Evolutionary conservation across 2,888 invertebrate species (phyloP), one percentile per base, ranked within the genome.

Genomic region (Volucella inanis): DNA sequence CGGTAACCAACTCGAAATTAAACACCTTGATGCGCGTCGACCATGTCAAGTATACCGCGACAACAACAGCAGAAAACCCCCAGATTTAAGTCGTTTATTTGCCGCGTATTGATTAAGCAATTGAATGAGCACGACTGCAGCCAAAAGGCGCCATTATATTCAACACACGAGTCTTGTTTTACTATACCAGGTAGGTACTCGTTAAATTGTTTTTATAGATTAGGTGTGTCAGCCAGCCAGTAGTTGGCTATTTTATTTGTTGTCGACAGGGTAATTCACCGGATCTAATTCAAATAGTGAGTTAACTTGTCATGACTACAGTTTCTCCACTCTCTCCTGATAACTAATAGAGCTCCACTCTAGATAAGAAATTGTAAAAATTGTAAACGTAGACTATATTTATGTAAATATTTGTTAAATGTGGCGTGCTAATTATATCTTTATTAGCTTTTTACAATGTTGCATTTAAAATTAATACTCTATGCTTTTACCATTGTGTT

Each of bases 321-420:
- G 11, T 12, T 6, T 11, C 45, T n/a, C 1, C 11, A n/a, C 10
- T 45, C 45, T 45, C 0, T 11, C 45, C 3, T 45, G 18, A 70
- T 43, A 54, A 67, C 65, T 59, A 76, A n/a, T 76, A 43, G 62
- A 62, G 0, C 31, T 31, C 31, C 31, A 31, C 31, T 31, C 31
- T 43, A 11, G 14, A 57, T 15, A 9, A 39, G 45, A 54, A 45
- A 61, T 41, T 67, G 79, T 67, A 79, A 61, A 47, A 41, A 54
- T 55, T 57, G 55, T 59, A 38, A 43, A 47, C 15, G 43, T 61
- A 31, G 11, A 38, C 50, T 4, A 38, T 62, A 43, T 50, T 75
- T 64, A 50, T 75, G 64, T 76, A 76, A 77, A 67, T 82, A 83
- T 83, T 79, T 83, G 55, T 47, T 49, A 74, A 83, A 83, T 62